Percentiles rank a stretch among this genome's conserved stretches.
Conservation (phyloP, 2,113 vertebrate genomes). For the Lampris incognitus region DNA sequence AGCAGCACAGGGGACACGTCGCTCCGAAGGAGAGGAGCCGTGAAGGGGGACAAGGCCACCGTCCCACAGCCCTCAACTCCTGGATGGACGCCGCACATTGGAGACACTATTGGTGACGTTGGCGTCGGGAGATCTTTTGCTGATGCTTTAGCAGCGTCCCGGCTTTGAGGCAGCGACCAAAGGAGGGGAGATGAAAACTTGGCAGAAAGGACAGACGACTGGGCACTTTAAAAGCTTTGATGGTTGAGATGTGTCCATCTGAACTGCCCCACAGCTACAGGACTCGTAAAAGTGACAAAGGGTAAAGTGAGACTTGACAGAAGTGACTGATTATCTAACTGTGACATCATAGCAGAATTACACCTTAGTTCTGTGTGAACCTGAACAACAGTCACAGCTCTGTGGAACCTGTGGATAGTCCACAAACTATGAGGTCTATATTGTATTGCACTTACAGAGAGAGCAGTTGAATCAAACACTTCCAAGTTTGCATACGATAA, state of each 20-base stretch:
- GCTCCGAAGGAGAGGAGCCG: no score
- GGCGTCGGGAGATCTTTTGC: no score
- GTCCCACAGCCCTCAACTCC: no score
- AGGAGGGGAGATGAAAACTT: no score
- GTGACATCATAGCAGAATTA: background rate
- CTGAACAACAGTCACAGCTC: slow-evolving; percentile 49
- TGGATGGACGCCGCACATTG: no score
- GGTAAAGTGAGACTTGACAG: background rate
- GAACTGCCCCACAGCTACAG: slow-evolving; percentile 8
- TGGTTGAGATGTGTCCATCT: slow-evolving; percentile 5
- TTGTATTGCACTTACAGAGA: slow-evolving; percentile 72
- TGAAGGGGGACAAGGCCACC: no score
- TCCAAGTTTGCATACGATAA: slow-evolving; percentile 64
- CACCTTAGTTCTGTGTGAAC: background rate
- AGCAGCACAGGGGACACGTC: no score
- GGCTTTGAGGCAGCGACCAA: no score
- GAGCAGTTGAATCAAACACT: slow-evolving; percentile 33
- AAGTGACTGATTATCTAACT: background rate
- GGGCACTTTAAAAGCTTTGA: no score
- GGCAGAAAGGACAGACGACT: no score
- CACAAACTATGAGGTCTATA: slow-evolving; percentile 51
- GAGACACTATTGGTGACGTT: no score
- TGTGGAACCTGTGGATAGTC: slow-evolving; percentile 20
- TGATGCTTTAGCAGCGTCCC: no score
- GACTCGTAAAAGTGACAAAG: slow-evolving; percentile 45